Evolutionary conservation across 2,113 vertebrate species (phyloP), one percentile per base, ranked within the genome.

Genomic region (Lanius ludovicianus): DNA sequence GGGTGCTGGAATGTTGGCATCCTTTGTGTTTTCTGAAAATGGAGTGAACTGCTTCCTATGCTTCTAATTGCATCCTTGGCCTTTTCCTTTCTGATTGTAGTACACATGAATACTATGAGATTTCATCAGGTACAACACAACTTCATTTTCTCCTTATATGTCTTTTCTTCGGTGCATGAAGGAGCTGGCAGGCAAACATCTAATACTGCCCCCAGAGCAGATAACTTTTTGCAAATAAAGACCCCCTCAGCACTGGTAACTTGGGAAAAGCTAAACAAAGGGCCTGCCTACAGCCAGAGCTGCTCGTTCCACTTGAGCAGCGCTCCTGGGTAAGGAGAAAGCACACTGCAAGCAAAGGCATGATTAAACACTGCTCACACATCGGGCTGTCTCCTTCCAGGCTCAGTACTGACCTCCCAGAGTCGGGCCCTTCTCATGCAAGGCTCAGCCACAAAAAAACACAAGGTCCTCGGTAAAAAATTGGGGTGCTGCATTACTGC

Each of bases 371-470:
- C 19, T 8, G 0, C 56, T 22, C 60, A 50, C 49, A 50, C 56
- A 63, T 80, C 1, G 0, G 4, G 12, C 60, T 1, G 1, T 15
- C 55, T 41, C 68, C 0, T 0, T 6, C 57, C 50, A 49, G n/a
- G 47, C 33, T 70, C 93, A 44, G 5, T 13, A 46, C 18, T 17
- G 33, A 68, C 41, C 57, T 68, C 35, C 19, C 1, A 2, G 44
- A 79, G 19, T 0, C 0, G 28, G 25, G 25, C 16, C 33, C 33
- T 90, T 65, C 76, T 65, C 15, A 10, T 24, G 47, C 4, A 7
- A 80, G 46, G 53, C n/a, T 79, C 42, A 47, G 60, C 7, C 57
- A 78, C 44, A 75, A 67, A n/a, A 68, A 91, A 84, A 10, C 24
- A 14, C 50, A 37, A 65, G 20, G 17, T 55, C 11, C 71, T 84